Evolutionary conservation across 2,888 invertebrate genomes (phyloP), one percentile per base, ranked within the genome.

Genomic region (Nudaria mundana): DNA sequence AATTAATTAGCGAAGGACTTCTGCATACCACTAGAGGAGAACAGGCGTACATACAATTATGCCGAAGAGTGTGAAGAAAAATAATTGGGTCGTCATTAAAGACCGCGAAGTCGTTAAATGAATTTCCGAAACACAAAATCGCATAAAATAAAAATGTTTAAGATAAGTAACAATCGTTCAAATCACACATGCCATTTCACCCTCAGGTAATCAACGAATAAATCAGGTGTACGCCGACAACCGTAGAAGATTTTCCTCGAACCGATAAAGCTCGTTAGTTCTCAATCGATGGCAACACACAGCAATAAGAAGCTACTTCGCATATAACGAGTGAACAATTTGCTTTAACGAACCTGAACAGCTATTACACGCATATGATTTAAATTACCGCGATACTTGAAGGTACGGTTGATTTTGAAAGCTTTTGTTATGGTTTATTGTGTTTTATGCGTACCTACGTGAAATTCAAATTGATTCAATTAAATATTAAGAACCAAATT

Each of bases 291-390:
- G 30, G 15, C 16, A 36, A 26, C 30, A 33, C 16, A 30, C 15
- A 40, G 30, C 52, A 56, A 57, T 47, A 59, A 60, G 44, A 25
- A 32, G 26, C 53, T 28, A 60, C 57, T 60, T 40, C 5, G 30
- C 13, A 34, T 33, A 41, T 56, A 56, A 49, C 46, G 49, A 60
- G 40, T 42, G 30, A 37, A 48, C 44, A 56, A 53, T 48, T 53
- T 48, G 18, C 44, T 48, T 20, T 48, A 45, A 57, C 54, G 54
- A 61, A 36, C 44, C 44, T 41, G 34, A 56, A 48, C 40, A 40
- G 40, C 15, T 35, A 15, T 31, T 30, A 24, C 28, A 11, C 44
- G 37, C 43, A 23, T 40, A 44, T 46, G 44, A 57, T 32, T 57
- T 13, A 31, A 52, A 48, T 50, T 40, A 58, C 51, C 53, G 37